phyloP scores from a whole-genome alignment of 2,113 vertebrate species.

The Bettongia penicillata region DNA sequence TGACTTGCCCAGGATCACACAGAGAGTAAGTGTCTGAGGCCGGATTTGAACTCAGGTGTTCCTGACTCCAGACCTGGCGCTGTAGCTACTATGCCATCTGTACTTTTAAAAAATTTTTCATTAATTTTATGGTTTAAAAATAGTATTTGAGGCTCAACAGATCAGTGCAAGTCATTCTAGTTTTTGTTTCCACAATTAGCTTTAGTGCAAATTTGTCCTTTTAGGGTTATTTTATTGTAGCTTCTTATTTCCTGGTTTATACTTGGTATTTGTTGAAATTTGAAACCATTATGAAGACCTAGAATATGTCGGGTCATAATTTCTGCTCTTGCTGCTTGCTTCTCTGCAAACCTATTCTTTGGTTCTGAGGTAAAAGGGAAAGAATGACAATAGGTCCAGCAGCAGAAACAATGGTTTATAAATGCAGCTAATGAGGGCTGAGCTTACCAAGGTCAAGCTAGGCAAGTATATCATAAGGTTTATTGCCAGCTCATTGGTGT shows the following conservation, averaged over 20 bases:
- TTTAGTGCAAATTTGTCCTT: constrained; percentile 3
- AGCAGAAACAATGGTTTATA: neutral
- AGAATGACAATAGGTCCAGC: neutral
- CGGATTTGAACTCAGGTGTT: neutral
- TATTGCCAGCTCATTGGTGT: neutral
- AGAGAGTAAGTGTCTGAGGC: neutral
- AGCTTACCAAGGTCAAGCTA: neutral
- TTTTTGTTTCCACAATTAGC: neutral
- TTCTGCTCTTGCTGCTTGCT: neutral
- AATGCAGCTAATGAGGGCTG: neutral
- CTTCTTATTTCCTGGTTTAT: neutral
- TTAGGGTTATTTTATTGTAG: neutral
- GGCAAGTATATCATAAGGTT: neutral
- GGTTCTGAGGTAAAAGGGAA: neutral
- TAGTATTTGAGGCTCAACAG: neutral
- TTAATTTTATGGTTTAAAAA: neutral
- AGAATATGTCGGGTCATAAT: neutral
- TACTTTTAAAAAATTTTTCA: neutral
- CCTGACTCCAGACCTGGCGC: neutral
- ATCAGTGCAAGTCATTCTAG: neutral
- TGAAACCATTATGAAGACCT: neutral
- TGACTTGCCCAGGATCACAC: neutral
- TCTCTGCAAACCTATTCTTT: neutral
- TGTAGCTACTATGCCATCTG: neutral
- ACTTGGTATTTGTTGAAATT: neutral